A percentile compares a stretch with the other conserved stretches of the same genome.
phyloP scores from a whole-genome alignment of 2,888 invertebrate genomes.

The Nomada fabriciana region DNA sequence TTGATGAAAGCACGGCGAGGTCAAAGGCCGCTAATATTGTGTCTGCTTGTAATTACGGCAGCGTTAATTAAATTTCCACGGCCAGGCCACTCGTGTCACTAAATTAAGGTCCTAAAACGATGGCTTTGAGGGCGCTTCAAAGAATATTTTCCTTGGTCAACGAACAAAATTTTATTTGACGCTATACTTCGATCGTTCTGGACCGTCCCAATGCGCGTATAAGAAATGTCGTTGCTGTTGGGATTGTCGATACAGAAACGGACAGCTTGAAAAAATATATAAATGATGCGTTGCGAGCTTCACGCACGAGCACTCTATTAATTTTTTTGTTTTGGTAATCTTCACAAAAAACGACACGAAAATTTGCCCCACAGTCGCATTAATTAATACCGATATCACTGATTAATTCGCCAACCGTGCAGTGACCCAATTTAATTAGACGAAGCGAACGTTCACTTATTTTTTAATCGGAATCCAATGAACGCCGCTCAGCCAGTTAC shows the following conservation, averaged over 20 bases:
- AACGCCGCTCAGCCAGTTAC: slow-evolving; percentile 2
- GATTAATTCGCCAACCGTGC: slow-evolving; percentile 4
- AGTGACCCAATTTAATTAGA: slow-evolving; percentile 19
- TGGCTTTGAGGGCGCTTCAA: slow-evolving; percentile 1
- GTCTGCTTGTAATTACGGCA: slow-evolving; percentile 43
- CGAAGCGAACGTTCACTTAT: slow-evolving; percentile 7
- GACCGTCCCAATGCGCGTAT: slow-evolving; percentile 31
- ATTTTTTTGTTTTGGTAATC: background rate
- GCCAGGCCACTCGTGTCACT: background rate
- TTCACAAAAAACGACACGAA: background rate
- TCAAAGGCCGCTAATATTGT: slow-evolving; percentile 28
- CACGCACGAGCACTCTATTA: slow-evolving; percentile 19
- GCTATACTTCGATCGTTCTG: slow-evolving; percentile 6
- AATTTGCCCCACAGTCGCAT: background rate
- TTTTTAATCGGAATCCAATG: slow-evolving; percentile 12
- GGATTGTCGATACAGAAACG: slow-evolving; percentile 54
- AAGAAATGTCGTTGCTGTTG: slow-evolving; percentile 37
- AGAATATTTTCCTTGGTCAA: slow-evolving; percentile 19
- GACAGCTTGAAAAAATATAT: slow-evolving; percentile 47
- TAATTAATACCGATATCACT: background rate
- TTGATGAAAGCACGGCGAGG: slow-evolving; percentile 26
- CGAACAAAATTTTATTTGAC: background rate
- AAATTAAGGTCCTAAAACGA: slow-evolving; percentile 21
- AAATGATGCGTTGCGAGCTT: slow-evolving; percentile 47
- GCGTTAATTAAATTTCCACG: slow-evolving; percentile 55